A percentile compares a stretch with the other conserved stretches of the same genome.
phyloP scores from a whole-genome alignment of 2,888 invertebrate species.

The Anarsia innoxiella region DNA sequence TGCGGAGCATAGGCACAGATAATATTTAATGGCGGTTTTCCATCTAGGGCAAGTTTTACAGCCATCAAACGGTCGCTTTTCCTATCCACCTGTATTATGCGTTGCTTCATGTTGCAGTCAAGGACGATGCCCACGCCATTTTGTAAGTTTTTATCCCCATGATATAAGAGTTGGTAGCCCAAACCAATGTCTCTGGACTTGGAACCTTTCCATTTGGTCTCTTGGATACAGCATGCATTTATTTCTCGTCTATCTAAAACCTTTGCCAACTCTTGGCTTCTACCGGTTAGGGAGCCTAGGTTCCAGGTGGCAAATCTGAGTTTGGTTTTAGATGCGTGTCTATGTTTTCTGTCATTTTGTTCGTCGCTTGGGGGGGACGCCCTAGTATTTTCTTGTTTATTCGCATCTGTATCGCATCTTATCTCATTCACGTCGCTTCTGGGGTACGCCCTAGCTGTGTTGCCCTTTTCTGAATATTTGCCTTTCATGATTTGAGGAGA shows the following conservation, averaged over 20 bases:
- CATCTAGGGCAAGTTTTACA: constrained; percentile 5
- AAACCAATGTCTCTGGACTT: constrained; percentile 15
- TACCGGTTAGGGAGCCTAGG: constrained; percentile 18
- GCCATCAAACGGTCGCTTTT: constrained; percentile 1
- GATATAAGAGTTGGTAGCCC: constrained; percentile 11
- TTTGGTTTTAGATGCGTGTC: not conserved
- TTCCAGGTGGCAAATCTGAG: constrained; percentile 16
- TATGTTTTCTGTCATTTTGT: not conserved
- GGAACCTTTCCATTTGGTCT: constrained; percentile 20
- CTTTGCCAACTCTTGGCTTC: constrained; percentile 16
- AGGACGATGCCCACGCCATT: not conserved
- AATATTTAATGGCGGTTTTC: not conserved
- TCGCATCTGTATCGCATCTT: no score
- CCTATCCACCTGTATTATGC: not conserved
- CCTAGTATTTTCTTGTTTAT: constrained; percentile 10
- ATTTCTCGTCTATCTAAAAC: constrained; percentile 14
- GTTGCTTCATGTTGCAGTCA: not conserved
- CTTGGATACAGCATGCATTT: constrained; percentile 18
- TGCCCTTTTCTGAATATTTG: constrained; percentile 6
- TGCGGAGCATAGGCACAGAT: constrained; percentile 9
- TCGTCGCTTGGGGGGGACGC: constrained; percentile 16
- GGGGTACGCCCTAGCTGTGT: constrained; percentile 21
- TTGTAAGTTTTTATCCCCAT: not conserved
- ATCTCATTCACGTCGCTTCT: constrained; percentile 20
- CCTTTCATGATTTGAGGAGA: constrained; percentile 8